A percentile compares a stretch with the other conserved stretches of the same genome.
Evolutionary conservation across 2,888 invertebrate genomes (phyloP).

Genomic region (Amblyjoppa fuscipennis): DNA sequence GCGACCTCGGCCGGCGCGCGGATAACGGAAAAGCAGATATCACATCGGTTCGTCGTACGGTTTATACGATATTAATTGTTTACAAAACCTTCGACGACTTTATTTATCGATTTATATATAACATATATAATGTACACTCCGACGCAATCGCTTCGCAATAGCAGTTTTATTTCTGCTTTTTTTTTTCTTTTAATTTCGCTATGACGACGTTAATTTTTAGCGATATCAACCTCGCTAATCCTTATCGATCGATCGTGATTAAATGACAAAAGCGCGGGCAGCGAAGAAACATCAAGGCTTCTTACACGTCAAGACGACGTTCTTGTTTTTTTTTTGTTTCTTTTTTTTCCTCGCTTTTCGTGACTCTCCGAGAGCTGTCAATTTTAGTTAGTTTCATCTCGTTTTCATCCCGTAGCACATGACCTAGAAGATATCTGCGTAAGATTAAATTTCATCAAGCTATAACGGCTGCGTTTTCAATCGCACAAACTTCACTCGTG

Average conservation of each 20-base stretch:
- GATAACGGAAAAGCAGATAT: constrained; percentile 22
- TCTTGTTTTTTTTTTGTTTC: neutral
- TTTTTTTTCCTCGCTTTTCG: constrained; percentile 13
- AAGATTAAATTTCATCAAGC: too few relatives aligned
- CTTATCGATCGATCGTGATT: constrained; percentile 21
- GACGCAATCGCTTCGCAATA: constrained; percentile 54
- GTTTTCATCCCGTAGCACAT: constrained; percentile 48
- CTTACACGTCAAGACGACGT: constrained; percentile 19
- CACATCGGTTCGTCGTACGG: constrained; percentile 3
- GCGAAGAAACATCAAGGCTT: constrained; percentile 36
- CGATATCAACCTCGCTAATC: constrained; percentile 3
- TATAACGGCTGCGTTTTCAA: too few relatives aligned
- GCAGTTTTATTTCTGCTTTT: constrained; percentile 40
- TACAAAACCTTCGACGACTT: constrained; percentile 67
- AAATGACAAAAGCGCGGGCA: constrained; percentile 12
- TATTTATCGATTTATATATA: constrained; percentile 59
- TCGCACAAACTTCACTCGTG: too few relatives aligned
- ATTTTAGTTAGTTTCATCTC: constrained; percentile 23
- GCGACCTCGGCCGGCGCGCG: neutral
- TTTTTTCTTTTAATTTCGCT: constrained; percentile 4
- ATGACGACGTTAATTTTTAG: constrained; percentile 17
- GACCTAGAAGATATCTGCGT: too few relatives aligned
- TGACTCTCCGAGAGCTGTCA: neutral
- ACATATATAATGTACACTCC: constrained; percentile 63
- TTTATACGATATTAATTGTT: constrained; percentile 30